Percentiles rank a stretch among this genome's conserved stretches.
Evolutionary conservation across 2,888 invertebrate species (phyloP).

Genomic region (Aleiodes alternator): DNA sequence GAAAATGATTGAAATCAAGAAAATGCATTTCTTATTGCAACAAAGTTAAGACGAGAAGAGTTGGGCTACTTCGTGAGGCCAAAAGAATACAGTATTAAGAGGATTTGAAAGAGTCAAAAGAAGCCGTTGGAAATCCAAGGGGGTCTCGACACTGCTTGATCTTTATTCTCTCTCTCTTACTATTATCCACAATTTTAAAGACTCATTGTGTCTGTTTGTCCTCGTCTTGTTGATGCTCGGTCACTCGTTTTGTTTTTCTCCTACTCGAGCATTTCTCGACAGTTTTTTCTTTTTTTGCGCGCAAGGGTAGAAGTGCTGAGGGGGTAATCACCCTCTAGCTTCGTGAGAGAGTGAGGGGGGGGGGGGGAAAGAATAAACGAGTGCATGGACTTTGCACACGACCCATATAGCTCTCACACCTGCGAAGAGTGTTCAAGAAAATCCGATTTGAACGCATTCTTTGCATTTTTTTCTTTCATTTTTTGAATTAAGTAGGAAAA

Average conservation of each 20-base stretch:
- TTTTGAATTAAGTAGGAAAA: background rate
- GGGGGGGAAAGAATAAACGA: slow-evolving; percentile 32
- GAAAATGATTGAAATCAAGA: background rate
- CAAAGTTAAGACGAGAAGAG: background rate
- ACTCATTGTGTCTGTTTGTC: slow-evolving; percentile 39
- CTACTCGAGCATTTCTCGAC: slow-evolving; percentile 52
- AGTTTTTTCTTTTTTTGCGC: slow-evolving; percentile 52
- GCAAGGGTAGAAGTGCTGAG: slow-evolving; percentile 32
- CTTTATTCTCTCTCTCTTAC: slow-evolving; percentile 59
- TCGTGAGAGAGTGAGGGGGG: background rate
- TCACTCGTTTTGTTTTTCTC: slow-evolving; percentile 53
- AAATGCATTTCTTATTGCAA: background rate
- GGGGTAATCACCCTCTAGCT: slow-evolving; percentile 25
- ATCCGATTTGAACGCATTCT: slow-evolving; percentile 26
- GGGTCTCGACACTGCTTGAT: slow-evolving; percentile 74
- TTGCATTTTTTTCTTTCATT: too few relatives aligned
- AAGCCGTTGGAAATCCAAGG: slow-evolving; percentile 75
- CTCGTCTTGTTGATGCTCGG: slow-evolving; percentile 47
- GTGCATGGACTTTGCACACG: slow-evolving; percentile 43
- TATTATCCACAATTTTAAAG: slow-evolving; percentile 54
- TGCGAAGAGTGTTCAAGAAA: slow-evolving; percentile 25
- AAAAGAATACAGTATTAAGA: slow-evolving; percentile 76
- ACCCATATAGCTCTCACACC: slow-evolving; percentile 38
- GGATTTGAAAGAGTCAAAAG: slow-evolving; percentile 73
- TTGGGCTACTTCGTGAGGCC: slow-evolving; percentile 69